phyloP scores from a whole-genome alignment of 2,113 vertebrate species.

The Pristiophorus japonicus region DNA sequence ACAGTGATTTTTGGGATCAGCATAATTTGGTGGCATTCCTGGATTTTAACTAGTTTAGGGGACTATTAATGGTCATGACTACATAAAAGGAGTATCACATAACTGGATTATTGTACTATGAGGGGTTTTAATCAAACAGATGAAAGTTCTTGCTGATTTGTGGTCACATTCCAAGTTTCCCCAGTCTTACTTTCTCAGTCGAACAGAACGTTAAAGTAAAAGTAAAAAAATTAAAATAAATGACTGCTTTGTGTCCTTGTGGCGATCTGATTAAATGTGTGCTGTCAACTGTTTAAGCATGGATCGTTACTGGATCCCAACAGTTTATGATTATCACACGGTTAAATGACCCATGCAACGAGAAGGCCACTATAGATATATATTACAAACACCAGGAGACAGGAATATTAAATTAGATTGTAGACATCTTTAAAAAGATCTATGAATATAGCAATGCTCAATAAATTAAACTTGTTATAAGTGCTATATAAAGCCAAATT shows the following conservation, averaged over 20 bases:
- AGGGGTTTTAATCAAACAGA: background rate
- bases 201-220: background rate
- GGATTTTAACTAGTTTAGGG: background rate
- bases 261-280: background rate
- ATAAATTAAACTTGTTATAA: background rate
- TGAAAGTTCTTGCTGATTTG: background rate
- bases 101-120: background rate
- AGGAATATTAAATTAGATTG: background rate
- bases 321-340: background rate
- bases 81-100: too few relatives aligned
- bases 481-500: background rate
- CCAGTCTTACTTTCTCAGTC: background rate
- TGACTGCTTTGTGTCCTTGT: background rate
- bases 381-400: background rate
- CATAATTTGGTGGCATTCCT: background rate
- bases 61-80: background rate
- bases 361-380: background rate
- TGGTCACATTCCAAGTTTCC: background rate
- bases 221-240: background rate
- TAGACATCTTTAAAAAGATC: background rate
- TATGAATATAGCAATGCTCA: background rate
- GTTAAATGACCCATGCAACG: background rate
- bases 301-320: background rate
- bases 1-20: background rate
- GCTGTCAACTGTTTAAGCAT: background rate